These are phyloP conservation scores for Nasonia longicornis DNA, from an alignment of 1,140 invertebrate species.

Conservation along the genomic window DNA sequence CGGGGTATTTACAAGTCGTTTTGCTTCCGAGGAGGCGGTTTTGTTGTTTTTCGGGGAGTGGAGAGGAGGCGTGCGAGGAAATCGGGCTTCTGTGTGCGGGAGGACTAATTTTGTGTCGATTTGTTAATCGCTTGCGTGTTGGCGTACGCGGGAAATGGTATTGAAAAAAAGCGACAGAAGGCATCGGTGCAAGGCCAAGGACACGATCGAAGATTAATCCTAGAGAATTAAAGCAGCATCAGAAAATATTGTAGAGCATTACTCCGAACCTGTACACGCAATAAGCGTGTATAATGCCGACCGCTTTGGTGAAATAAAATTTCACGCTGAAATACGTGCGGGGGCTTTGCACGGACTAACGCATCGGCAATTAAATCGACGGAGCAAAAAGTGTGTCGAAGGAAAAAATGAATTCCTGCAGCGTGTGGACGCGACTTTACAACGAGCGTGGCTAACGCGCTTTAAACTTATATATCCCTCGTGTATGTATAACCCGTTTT, in stretches of 20 bases:
- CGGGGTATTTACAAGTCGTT: too few species aligned
- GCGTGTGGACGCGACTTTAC: neutral
- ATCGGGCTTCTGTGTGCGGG: neutral
- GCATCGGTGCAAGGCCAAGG: too few species aligned
- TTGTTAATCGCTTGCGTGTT: too few species aligned
- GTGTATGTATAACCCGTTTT: constrained; percentile 13
- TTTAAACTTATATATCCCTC: neutral
- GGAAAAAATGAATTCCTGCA: neutral
- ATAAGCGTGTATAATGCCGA: neutral
- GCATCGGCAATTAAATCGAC: too few species aligned
- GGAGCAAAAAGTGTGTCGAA: neutral
- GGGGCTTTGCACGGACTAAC: too few species aligned
- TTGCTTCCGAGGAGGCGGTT: neutral
- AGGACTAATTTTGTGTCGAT: neutral
- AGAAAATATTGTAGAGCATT: neutral
- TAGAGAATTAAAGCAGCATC: neutral
- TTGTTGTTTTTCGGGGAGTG: constrained; percentile 4
- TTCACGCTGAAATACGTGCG: neutral
- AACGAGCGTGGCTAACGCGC: constrained; percentile 8
- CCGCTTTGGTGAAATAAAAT: neutral
- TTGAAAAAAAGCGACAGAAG: too few species aligned
- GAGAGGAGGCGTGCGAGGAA: neutral
- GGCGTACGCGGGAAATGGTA: too few species aligned
- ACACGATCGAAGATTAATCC: neutral
- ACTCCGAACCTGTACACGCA: neutral